phyloP scores from a whole-genome alignment of 64 coral and sea anemone genomes.

The Hydrozoanthus tunicans region DNA sequence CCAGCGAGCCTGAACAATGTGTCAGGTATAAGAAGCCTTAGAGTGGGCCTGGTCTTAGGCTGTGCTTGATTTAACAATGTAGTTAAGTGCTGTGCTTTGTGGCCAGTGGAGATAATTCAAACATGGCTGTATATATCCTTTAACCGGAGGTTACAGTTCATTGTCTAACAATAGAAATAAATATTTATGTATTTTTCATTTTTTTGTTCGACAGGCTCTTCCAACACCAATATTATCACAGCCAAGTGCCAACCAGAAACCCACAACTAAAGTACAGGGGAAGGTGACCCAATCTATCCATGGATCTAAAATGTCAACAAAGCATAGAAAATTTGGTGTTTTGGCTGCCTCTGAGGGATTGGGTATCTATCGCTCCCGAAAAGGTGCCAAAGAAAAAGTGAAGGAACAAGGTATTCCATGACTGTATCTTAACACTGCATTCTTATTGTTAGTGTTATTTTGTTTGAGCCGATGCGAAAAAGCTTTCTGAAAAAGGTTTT shows the following conservation, averaged over 20 bases:
- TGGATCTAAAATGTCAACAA: constrained; percentile 1
- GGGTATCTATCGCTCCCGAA: constrained; percentile 13
- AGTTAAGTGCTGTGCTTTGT: no score
- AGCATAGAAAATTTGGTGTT: neutral
- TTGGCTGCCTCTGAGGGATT: neutral
- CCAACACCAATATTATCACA: constrained; percentile 82
- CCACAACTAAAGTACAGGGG: neutral
- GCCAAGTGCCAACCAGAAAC: neutral
- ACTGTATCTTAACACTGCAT: neutral
- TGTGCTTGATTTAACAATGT: no score
- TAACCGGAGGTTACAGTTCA: no score
- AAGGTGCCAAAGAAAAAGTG: neutral
- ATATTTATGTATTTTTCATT: neutral
- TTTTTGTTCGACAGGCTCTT: constrained; percentile 1
- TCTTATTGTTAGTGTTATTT: no score
- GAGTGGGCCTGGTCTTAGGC: no score
- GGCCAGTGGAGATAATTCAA: no score
- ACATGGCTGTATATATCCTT: no score
- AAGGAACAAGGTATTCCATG: constrained; percentile 28
- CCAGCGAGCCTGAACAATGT: no score
- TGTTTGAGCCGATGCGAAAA: neutral
- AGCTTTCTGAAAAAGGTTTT: neutral
- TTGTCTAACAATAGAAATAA: no score
- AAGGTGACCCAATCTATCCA: neutral
- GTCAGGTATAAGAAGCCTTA: no score